Evolutionary conservation across 2,797 vertebrate species (phyloP), one percentile per base, ranked within the genome.

Genomic region (Molossus molossus): DNA sequence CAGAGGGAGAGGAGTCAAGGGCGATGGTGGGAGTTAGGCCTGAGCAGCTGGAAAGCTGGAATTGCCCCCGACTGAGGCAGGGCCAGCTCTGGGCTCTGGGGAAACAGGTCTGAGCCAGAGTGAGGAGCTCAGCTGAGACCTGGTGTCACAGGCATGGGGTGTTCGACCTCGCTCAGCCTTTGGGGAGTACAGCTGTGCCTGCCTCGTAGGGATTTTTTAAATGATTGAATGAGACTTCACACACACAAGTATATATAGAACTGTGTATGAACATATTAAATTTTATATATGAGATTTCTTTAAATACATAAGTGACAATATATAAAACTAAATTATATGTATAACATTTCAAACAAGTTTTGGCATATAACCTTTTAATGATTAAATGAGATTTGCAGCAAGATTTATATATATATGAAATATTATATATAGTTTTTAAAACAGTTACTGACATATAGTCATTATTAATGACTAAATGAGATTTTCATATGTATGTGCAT

Each of bases 291-390:
- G 37, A 89, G 27, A 82, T 65, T 60, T 87, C 91, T 80, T 62
- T 94, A 88, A 86, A 40, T 50, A 84, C 50, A 60, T 86, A 75
- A 94, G 50, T n/a, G 40, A 37, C 72, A 50, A 50, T 57, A 80
- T 18, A 33, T 86, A 72, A 95, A 95, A 70, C 77, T 85, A 83
- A 67, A 62, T 92, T 83, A 53, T 53, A 14, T 77, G 25, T 77
- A 21, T 82, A 55, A 29, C 80, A 65, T 65, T 53, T 90, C 40
- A 86, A 87, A 83, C 5, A 76, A n/a, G 55, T 77, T 25, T 64
- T 70, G 72, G 7, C n/a, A 50, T 84, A 57, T 29, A 88, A n/a
- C 65, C 27, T 90, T 90, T 86, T 81, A 95, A 88, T 75, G 76
- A 55, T 23, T 87, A 87, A 29, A 70, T 91, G 25, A 75, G 33